These are phyloP conservation scores for Anhinga rufa DNA, from an alignment of 2,113 vertebrate genomes.

Conservation along the genomic window DNA sequence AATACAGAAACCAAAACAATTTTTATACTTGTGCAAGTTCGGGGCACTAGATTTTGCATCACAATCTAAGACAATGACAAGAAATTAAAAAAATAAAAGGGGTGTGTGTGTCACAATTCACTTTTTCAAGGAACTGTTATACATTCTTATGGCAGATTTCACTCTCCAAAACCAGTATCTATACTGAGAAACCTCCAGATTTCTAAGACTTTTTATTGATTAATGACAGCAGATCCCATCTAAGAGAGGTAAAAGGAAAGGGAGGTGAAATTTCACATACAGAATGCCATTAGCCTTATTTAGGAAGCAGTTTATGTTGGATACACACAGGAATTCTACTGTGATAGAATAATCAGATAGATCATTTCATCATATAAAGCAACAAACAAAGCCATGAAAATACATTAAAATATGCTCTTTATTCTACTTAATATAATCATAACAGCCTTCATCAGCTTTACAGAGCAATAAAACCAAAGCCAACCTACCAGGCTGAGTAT, in stretches of 20 bases:
- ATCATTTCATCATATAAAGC: background rate
- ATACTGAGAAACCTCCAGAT: background rate
- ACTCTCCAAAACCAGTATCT: background rate
- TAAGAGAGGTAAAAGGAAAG: background rate
- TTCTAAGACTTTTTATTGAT: background rate
- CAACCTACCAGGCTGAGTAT: conserved; percentile 70
- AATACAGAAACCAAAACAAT: background rate
- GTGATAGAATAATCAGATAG: background rate
- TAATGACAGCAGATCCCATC: background rate
- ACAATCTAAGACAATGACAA: background rate
- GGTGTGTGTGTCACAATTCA: background rate
- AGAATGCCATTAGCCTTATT: background rate
- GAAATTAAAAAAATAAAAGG: no score
- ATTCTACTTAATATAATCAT: background rate
- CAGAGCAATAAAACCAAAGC: background rate
- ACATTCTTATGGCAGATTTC: background rate
- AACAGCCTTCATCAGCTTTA: background rate
- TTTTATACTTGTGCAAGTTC: background rate
- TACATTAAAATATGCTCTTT: background rate
- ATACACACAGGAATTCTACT: background rate
- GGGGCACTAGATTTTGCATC: background rate
- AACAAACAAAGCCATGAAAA: background rate
- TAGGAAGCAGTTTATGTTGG: background rate
- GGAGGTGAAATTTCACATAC: background rate
- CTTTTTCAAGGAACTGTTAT: background rate